phyloP scores from a whole-genome alignment of 2,888 invertebrate genomes.

The Tenthredo notha region DNA sequence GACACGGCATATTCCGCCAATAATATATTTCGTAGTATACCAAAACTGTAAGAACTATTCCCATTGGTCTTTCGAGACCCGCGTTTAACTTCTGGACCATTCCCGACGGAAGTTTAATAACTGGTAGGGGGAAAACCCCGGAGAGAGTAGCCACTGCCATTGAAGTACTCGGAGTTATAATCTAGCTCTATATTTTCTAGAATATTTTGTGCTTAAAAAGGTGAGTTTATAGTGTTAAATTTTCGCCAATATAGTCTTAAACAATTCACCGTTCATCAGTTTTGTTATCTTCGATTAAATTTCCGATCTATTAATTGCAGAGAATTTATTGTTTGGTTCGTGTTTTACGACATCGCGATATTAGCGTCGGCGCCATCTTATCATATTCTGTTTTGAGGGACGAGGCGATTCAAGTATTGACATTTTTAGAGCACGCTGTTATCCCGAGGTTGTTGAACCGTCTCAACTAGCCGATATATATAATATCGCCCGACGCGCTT shows the following conservation, averaged over 20 bases:
- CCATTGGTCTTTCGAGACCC: slow-evolving; percentile 21
- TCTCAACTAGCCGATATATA: background rate
- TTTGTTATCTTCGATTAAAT: background rate
- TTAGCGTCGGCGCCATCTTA: slow-evolving; percentile 68
- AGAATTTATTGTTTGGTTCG: slow-evolving; percentile 52
- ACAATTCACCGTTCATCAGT: background rate
- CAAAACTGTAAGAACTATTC: slow-evolving; percentile 12
- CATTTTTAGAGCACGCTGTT: slow-evolving; percentile 49
- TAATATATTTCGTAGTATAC: background rate
- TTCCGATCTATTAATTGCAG: background rate
- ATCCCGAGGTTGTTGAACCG: slow-evolving; percentile 44
- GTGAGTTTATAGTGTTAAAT: background rate
- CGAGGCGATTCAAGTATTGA: slow-evolving; percentile 47
- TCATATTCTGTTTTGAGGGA: slow-evolving; percentile 64
- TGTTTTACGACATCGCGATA: slow-evolving; percentile 56
- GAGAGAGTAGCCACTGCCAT: slow-evolving; percentile 70
- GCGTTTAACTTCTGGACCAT: slow-evolving; percentile 43
- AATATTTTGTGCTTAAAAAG: slow-evolving; percentile 53
- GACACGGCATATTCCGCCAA: slow-evolving; percentile 30
- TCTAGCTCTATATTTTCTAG: slow-evolving; percentile 63
- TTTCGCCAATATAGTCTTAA: background rate
- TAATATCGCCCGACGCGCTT: background rate
- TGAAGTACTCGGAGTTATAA: slow-evolving; percentile 71
- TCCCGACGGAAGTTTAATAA: slow-evolving; percentile 5
- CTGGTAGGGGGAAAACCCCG: slow-evolving; percentile 3